Percentiles rank a stretch among this genome's conserved stretches.
phyloP scores from a whole-genome alignment of 1,140 invertebrate genomes.

The Mactra quadrangularis region DNA sequence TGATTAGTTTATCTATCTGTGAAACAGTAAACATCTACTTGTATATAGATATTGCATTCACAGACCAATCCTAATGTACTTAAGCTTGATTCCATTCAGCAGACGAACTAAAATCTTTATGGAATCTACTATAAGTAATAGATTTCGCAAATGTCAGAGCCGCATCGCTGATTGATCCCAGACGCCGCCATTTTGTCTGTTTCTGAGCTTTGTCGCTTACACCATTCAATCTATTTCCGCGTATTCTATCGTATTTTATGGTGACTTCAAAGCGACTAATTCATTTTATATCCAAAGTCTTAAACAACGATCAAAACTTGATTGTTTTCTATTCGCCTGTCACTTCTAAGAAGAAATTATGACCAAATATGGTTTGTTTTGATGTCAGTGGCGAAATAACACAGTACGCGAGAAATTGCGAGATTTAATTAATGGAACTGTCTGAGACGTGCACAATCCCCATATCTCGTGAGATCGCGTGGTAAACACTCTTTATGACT shows the following conservation, averaged over 20 bases:
- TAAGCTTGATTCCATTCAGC: no score
- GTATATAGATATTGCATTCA: no score
- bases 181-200: slow-evolving; percentile 22
- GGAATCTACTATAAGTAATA: no score
- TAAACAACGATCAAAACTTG: slow-evolving; percentile 17
- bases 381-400: slow-evolving; percentile 45
- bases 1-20: no score
- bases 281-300: slow-evolving; percentile 28
- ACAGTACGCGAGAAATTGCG: slow-evolving; percentile 29
- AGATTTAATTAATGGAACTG: slow-evolving; percentile 51
- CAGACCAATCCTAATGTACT: no score
- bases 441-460: slow-evolving; percentile 46
- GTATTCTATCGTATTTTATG: slow-evolving; percentile 18
- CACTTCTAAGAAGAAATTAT: slow-evolving; percentile 60
- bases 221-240: not conserved
- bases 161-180: not conserved
- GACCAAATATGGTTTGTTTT: slow-evolving; percentile 40
- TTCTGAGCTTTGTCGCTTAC: slow-evolving; percentile 10
- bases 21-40: no score
- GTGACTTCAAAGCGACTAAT: slow-evolving; percentile 29
- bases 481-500: slow-evolving; percentile 40
- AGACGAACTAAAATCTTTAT: no score
- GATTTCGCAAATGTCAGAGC: no score
- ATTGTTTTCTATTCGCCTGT: slow-evolving; percentile 24
- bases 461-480: slow-evolving; percentile 41